Conservation (phyloP, 37 sponge, comb jelly and placozoan genomes). For the Ianthella basta region DNA sequence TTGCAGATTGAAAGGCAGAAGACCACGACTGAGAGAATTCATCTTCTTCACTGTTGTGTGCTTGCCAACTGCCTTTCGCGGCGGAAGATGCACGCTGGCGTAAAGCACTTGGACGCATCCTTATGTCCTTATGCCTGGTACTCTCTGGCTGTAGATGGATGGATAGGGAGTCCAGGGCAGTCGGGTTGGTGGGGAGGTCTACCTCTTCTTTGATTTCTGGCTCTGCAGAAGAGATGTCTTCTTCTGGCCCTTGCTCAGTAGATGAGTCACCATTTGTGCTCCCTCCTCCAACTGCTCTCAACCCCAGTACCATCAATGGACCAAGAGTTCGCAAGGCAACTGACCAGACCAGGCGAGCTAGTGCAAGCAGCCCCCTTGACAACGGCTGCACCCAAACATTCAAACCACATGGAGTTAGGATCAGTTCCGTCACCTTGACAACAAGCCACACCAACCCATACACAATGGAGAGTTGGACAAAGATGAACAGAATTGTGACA, state of each 20-base stretch:
- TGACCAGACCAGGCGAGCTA: not conserved
- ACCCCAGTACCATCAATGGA: not conserved
- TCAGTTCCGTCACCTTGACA: not conserved
- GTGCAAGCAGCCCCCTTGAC: not conserved
- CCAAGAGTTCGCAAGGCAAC: not conserved
- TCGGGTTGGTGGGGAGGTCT: not conserved
- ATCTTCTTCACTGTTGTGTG: not conserved
- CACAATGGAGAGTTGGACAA: not conserved
- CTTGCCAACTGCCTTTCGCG: too few species aligned
- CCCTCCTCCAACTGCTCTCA: not conserved
- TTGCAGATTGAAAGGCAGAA: not conserved
- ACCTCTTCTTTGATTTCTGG: not conserved
- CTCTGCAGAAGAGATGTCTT: not conserved
- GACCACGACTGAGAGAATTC: not conserved
- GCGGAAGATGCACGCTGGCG: not conserved
- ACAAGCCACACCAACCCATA: slow-evolving; percentile 9
- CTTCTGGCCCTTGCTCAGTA: not conserved
- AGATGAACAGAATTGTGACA: not conserved
- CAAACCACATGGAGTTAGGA: not conserved
- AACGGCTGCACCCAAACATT: not conserved
- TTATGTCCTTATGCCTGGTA: too few species aligned
- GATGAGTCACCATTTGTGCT: not conserved
- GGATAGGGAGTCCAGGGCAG: not conserved
- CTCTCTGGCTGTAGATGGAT: too few species aligned
- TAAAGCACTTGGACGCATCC: not conserved